phyloP scores from a whole-genome alignment of 2,113 vertebrate genomes.

The Oenanthe oenanthe region DNA sequence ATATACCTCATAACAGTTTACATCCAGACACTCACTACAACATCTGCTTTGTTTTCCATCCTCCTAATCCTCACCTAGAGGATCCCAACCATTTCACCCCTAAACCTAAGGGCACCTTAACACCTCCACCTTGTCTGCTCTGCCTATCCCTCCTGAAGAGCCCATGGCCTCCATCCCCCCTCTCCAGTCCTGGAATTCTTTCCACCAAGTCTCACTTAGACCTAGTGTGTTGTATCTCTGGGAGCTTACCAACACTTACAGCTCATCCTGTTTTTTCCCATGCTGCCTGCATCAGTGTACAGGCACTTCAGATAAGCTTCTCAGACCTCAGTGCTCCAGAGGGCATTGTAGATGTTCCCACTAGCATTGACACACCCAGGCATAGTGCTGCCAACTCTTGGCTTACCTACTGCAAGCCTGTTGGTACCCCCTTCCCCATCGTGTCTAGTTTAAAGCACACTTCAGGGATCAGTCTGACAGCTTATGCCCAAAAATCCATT shows the following conservation, averaged over 20 bases:
- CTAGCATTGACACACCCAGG: background rate
- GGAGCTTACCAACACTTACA: background rate
- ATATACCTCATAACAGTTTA: background rate
- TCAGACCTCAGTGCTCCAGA: background rate
- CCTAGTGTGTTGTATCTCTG: background rate
- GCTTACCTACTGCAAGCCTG: background rate
- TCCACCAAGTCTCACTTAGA: background rate
- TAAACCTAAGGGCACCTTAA: background rate
- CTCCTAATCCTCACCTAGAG: background rate
- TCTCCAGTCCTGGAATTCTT: background rate
- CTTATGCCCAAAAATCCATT: background rate
- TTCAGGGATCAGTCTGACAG: background rate
- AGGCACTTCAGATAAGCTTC: background rate
- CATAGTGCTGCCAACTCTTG: background rate
- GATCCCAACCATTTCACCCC: background rate
- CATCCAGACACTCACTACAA: background rate
- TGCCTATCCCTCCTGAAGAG: background rate
- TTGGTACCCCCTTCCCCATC: background rate
- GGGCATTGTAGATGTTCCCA: background rate
- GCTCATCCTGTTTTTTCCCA: background rate
- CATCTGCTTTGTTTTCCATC: background rate
- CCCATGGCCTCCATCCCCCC: background rate
- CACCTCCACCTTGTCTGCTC: background rate
- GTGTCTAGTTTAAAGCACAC: background rate
- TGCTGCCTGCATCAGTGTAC: accelerated